Percentiles rank a stretch among this genome's conserved stretches.
phyloP scores from a whole-genome alignment of 2,113 vertebrate genomes.

The Alouatta palliata region DNA sequence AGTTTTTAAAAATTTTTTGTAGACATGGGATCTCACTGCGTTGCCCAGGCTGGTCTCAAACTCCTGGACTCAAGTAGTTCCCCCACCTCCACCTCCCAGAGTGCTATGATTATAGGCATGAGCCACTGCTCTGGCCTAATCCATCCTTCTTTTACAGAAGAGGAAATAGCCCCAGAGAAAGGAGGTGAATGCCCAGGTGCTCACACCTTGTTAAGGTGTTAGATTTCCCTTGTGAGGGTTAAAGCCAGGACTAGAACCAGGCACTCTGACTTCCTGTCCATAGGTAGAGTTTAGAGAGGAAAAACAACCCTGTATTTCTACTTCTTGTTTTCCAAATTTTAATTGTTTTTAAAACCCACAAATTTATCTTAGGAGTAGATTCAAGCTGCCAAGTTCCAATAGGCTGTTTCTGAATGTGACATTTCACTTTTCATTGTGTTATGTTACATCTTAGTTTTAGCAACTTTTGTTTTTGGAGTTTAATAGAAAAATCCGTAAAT shows the following conservation, averaged over 20 bases:
- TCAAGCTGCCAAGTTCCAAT: conserved; percentile 36
- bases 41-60: too few species aligned
- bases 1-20: too few species aligned
- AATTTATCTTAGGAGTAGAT: conserved; percentile 8
- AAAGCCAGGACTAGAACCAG: background rate
- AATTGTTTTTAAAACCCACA: conserved; percentile 14
- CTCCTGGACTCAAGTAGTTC: too few species aligned
- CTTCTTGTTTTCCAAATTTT: conserved; percentile 25
- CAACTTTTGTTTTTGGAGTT: conserved; percentile 8
- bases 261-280: background rate
- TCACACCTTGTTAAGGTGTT: background rate
- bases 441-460: background rate
- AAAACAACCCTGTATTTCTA: background rate
- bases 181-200: background rate
- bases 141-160: background rate
- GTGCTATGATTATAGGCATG: too few species aligned
- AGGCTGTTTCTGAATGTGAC: background rate
- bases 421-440: conserved; percentile 44
- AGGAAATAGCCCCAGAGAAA: background rate
- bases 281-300: background rate
- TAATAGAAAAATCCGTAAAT: conserved; percentile 22
- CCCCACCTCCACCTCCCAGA: too few species aligned
- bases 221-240: background rate
- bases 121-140: background rate
- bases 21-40: too few species aligned